A percentile compares a stretch with the other conserved stretches of the same genome.
These are phyloP conservation scores for Liasis olivaceus DNA, from an alignment of 2,797 vertebrate species.

Conservation along the genomic window DNA sequence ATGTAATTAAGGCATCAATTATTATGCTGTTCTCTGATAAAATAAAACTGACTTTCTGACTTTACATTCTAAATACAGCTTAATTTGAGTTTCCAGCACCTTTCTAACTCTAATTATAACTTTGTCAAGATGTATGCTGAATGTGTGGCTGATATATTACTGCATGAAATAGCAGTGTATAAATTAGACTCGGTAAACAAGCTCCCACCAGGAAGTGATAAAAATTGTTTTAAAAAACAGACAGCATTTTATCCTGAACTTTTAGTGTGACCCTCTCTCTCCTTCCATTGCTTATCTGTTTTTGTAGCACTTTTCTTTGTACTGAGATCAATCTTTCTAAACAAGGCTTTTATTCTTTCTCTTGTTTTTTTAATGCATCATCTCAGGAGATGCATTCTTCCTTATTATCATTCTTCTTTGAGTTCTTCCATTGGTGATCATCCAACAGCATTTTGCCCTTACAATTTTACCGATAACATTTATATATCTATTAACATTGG, in stretches of 20 bases:
- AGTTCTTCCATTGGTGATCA: neutral
- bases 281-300: neutral
- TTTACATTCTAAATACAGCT: neutral
- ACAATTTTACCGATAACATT: neutral
- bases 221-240: neutral
- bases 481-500: neutral
- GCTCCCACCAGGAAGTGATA: neutral
- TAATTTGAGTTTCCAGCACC: neutral
- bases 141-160: neutral
- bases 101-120: neutral
- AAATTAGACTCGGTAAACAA: neutral
- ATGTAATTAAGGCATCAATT: neutral
- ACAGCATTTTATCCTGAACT: neutral
- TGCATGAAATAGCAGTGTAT: neutral
- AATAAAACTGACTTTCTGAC: neutral
- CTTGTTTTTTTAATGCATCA: neutral
- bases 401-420: neutral
- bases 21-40: neutral
- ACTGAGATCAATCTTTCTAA: neutral
- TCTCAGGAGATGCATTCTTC: neutral
- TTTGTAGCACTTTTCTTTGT: neutral
- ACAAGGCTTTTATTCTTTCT: neutral
- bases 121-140: neutral
- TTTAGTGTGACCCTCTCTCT: neutral
- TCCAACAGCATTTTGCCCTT: neutral